Base-by-base conservation (phyloP, 2,888 invertebrate species). In the Mallateleia sp. region DNA sequence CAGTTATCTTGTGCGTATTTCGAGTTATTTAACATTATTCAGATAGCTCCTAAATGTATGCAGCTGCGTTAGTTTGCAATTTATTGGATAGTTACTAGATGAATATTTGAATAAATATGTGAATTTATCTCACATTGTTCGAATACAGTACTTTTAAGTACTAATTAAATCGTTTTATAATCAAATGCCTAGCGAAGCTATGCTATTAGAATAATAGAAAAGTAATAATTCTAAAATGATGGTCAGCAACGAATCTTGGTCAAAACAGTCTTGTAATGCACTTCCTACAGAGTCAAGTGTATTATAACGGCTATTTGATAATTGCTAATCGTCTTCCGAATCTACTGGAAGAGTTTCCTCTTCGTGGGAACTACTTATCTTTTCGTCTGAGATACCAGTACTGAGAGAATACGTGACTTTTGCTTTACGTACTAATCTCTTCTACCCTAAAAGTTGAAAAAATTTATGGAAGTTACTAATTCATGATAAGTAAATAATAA, bases 281-380 rank as follows among this genome's bases (percentile, higher is more conserved):
- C 77, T 81, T 72, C 72, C 52, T 72, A 28, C 28, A 74, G 64
- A 86, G 62, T 34, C 81, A 50, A 60, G 69, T 56, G 45, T 62
- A 67, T 52, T 75, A 82, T 60, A 82, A 82, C 67, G 67, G 25
- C 67, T 67, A 69, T 78, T 82, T 81, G 72, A 82, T 82, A 81
- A 82, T 81, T 86, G 56, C 52, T 82, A 81, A 85, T 85, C 72
- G 71, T 60, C 60, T 81, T 78, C 67, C 81, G 50, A 85, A 85
- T 85, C 81, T 67, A 25, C 66, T 66, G 69, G 22, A 60, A 47
- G 69, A 79, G 24, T 45, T 82, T 74, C 24, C 74, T 60, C 45
- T 24, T 81, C 81, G 67, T 86, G 86, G 81, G 86, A 86, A 86
- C 58, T 38, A 6, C 42, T 47, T 34, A 72, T 86, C 47, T 69